Evolutionary conservation across 1,140 invertebrate genomes (phyloP).

Genomic region (Drosophila repleta): DNA sequence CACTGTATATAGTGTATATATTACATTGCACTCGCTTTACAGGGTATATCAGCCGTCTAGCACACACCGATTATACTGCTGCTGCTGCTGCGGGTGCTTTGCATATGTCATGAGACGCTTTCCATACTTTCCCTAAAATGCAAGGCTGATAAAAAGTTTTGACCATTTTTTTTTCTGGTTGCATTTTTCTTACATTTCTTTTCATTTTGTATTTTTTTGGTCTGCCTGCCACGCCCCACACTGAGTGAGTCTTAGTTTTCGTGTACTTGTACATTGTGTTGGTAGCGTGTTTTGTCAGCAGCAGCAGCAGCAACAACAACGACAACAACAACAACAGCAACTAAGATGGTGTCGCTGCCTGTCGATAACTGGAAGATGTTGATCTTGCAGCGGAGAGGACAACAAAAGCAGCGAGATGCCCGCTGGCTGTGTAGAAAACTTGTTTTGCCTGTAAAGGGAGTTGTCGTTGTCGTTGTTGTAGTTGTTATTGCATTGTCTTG

Average conservation of each 20-base stretch:
- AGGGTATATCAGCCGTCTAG: constrained; percentile 7
- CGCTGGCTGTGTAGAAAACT: constrained; percentile 71
- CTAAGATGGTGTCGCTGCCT: constrained; percentile 64
- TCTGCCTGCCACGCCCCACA: constrained; percentile 42
- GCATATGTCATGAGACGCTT: constrained; percentile 47
- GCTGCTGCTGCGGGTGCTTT: constrained; percentile 42
- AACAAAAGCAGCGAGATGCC: constrained; percentile 53
- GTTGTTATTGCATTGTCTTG: constrained; percentile 72
- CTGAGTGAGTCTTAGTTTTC: constrained; percentile 20
- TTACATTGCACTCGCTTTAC: neutral
- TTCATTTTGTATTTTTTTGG: constrained; percentile 12
- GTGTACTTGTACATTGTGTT: constrained; percentile 42
- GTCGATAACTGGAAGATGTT: constrained; percentile 80
- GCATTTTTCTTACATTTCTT: constrained; percentile 38
- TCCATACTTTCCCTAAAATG: constrained; percentile 43
- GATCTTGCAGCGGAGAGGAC: constrained; percentile 70
- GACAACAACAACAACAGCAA: constrained; percentile 39
- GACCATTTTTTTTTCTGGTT: constrained; percentile 10
- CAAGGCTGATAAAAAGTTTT: constrained; percentile 38
- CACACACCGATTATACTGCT: neutral
- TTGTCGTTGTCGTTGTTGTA: constrained; percentile 49
- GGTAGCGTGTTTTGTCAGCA: constrained; percentile 49
- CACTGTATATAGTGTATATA: too few relatives aligned
- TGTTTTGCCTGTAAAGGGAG: constrained; percentile 82
- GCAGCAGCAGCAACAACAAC: constrained; percentile 30